These are phyloP conservation scores for Cylloceria caligata DNA, from an alignment of 2,888 invertebrate genomes.

Conservation along the genomic window DNA sequence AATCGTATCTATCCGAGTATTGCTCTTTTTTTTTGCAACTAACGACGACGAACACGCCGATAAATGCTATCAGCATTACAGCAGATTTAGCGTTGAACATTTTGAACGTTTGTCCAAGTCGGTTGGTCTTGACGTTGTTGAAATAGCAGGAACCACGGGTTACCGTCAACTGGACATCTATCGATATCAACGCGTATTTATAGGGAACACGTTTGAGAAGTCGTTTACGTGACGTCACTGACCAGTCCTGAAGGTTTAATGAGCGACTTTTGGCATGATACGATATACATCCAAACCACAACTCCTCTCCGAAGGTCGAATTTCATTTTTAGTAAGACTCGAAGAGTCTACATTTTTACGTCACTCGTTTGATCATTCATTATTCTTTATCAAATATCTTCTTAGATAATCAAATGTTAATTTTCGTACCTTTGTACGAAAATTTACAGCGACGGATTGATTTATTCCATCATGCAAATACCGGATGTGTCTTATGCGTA, in stretches of 20 bases:
- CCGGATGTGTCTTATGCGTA: no score
- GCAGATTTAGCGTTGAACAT: slow-evolving; percentile 39
- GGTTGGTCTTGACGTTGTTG: background rate
- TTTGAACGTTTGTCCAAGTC: background rate
- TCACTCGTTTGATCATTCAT: no score
- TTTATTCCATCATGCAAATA: no score
- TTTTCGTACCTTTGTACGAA: no score
- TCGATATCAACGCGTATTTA: slow-evolving; percentile 59
- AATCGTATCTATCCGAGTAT: slow-evolving; percentile 72
- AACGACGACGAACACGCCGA: slow-evolving; percentile 47
- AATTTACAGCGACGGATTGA: no score
- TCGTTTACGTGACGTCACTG: slow-evolving; percentile 56
- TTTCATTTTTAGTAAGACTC: slow-evolving; percentile 20
- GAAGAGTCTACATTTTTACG: no score
- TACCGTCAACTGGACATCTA: slow-evolving; percentile 52
- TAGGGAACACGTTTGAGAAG: slow-evolving; percentile 48
- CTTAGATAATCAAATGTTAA: no score
- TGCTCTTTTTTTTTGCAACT: slow-evolving; percentile 43
- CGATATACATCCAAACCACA: background rate
- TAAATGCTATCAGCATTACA: slow-evolving; percentile 37
- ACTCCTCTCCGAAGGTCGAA: slow-evolving; percentile 59
- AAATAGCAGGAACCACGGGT: slow-evolving; percentile 32
- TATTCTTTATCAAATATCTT: no score
- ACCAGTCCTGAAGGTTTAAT: slow-evolving; percentile 32
- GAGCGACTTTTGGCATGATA: slow-evolving; percentile 48